A percentile compares a stretch with the other conserved stretches of the same genome.
These are phyloP conservation scores for Eretmocerus hayati DNA, from an alignment of 2,888 invertebrate genomes.

Conservation along the genomic window DNA sequence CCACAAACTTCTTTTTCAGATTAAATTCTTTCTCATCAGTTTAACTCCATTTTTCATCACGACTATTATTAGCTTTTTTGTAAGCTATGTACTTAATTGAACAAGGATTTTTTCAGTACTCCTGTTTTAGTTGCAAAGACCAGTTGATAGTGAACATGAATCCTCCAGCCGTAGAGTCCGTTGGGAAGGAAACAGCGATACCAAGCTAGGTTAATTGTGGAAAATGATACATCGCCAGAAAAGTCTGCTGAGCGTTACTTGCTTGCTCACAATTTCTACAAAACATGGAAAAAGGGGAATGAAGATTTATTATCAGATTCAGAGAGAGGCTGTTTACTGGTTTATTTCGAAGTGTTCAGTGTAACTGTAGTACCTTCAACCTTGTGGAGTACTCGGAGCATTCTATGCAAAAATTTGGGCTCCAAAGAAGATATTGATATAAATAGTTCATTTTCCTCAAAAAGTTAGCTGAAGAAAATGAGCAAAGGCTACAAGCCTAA, in stretches of 20 bases:
- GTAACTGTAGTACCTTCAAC: neutral
- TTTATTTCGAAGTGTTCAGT: neutral
- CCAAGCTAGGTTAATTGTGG: slow-evolving; percentile 3
- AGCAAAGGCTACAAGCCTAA: slow-evolving; percentile 19
- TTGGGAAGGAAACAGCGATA: slow-evolving; percentile 5
- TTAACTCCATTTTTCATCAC: too few species aligned
- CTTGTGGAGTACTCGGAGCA: slow-evolving; percentile 3
- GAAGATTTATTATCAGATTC: slow-evolving; percentile 1
- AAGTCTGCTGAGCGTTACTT: slow-evolving; percentile 5
- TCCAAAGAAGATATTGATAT: slow-evolving; percentile 20
- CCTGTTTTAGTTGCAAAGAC: too few species aligned
- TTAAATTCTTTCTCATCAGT: too few species aligned
- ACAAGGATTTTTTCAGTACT: too few species aligned
- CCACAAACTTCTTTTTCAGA: too few species aligned
- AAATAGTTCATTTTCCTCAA: slow-evolving; percentile 18
- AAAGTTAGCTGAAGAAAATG: slow-evolving; percentile 15
- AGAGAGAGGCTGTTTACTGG: neutral
- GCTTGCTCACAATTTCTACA: slow-evolving; percentile 2
- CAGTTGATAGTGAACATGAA: too few species aligned
- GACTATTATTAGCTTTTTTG: too few species aligned
- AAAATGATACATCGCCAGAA: slow-evolving; percentile 4
- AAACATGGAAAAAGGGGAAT: slow-evolving; percentile 1
- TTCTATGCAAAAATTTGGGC: slow-evolving; percentile 19
- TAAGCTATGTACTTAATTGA: too few species aligned
- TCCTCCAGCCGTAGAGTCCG: neutral